Percentiles rank a stretch among this genome's conserved stretches.
These are phyloP conservation scores for Gallinago solitaria DNA, from an alignment of 2,797 vertebrate species.

Conservation along the genomic window DNA sequence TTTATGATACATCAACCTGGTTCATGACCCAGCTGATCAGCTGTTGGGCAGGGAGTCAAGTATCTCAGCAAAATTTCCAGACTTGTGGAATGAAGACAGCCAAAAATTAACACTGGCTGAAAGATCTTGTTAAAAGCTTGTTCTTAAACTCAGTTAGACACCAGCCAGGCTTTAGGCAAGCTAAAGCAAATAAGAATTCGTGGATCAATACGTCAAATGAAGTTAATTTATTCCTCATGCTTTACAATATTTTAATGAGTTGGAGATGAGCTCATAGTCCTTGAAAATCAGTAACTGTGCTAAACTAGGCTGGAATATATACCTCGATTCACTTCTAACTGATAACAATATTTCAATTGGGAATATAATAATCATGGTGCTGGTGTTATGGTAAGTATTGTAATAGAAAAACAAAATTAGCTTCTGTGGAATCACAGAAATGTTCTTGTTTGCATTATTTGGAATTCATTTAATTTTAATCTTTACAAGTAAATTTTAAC, in stretches of 20 bases:
- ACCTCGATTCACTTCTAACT: not conserved
- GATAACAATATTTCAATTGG: not conserved
- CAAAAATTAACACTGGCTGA: not conserved
- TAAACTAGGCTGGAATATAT: conserved; percentile 11
- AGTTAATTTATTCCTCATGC: conserved; percentile 24
- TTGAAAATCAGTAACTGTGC: conserved; percentile 22
- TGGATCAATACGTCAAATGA: conserved; percentile 32
- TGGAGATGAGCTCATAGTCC: conserved; percentile 26
- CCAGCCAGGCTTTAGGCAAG: conserved; percentile 6
- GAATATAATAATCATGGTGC: not conserved
- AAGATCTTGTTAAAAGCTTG: not conserved
- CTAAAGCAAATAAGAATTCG: conserved; percentile 44
- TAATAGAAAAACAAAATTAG: not conserved
- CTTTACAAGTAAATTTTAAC: not conserved
- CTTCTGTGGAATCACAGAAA: not conserved
- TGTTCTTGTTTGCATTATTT: not conserved
- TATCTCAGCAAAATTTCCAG: not conserved
- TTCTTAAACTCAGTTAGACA: conserved; percentile 46
- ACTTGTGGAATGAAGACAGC: not conserved
- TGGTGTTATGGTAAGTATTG: not conserved
- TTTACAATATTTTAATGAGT: conserved; percentile 52
- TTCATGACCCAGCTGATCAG: not conserved
- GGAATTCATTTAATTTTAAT: not conserved
- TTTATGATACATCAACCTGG: not conserved
- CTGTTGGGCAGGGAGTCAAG: not conserved